These are phyloP conservation scores for Platysteira castanea DNA, from an alignment of 2,113 vertebrate genomes.

Conservation along the genomic window DNA sequence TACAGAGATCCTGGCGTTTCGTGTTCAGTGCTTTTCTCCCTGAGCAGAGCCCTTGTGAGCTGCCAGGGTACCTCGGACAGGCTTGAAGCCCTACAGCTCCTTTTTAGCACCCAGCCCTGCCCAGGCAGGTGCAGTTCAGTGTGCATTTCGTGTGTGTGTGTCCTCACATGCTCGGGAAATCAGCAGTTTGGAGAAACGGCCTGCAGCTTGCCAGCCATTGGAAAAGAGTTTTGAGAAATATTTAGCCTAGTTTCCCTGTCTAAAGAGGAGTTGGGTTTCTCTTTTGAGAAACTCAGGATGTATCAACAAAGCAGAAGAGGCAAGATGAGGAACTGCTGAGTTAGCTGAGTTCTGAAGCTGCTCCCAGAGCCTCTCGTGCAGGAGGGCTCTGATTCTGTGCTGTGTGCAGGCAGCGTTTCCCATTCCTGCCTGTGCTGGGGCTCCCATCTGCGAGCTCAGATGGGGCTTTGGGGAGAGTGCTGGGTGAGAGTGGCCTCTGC, in stretches of 20 bases:
- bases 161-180: background rate
- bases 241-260: background rate
- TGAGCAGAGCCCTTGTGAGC: background rate
- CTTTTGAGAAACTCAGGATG: background rate
- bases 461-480: background rate
- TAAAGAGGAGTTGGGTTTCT: background rate
- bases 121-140: background rate
- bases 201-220: background rate
- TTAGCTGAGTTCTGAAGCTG: background rate
- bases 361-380: background rate
- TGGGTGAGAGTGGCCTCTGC: background rate
- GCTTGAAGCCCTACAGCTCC: background rate
- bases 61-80: background rate
- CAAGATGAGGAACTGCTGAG: background rate
- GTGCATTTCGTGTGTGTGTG: background rate
- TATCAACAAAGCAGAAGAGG: background rate
- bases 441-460: background rate
- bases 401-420: background rate
- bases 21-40: background rate
- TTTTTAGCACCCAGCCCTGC: background rate
- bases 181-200: background rate
- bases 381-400: background rate
- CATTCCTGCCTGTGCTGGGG: background rate
- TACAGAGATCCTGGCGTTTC: background rate
- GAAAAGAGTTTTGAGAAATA: background rate